Base-by-base conservation (phyloP, 1,140 invertebrate species). In the Drosophila lacertosa region DNA sequence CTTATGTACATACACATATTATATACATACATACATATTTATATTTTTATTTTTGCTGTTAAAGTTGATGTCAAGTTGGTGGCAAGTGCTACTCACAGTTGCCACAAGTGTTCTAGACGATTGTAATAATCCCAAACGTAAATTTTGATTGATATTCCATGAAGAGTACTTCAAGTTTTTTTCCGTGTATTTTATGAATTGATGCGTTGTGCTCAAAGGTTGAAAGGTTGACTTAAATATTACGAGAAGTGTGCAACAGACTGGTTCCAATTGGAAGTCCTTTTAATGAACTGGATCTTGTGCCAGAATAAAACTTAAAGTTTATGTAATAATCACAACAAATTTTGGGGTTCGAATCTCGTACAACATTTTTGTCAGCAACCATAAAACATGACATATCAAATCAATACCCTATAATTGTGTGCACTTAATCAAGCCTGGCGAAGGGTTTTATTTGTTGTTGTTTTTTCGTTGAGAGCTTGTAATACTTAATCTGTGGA, bases 31-130 rank as follows among this genome's bases (percentile, higher is more conserved):
- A 7, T 26, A 1, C 5, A 16, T 26, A 15, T 13, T 1, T 13
- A 2, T 13, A 4, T 35, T 18, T n/a, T 32, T 5, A 20, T 50
- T 50, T 45, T 22, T 9, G 10, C 15, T 18, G 20, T 32, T 10
- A 16, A 62, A 40, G 58, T 22, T n/a, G 48, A 47, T 65, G 44
- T 65, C 63, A 66, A 66, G 63, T 58, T 10, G 20, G 32, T 53
- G 26, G 16, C 33, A 35, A 35, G 50, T 35, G 50, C 29, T 20
- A 11, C 42, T 44, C 42, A 44, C 11, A n/a, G 9, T 29, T 26
- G 4, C 15, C 57, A 66, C 16, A 65, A 54, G 48, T 42, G 42
- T 26, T 42, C 29, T 37, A 39, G 33, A 47, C 22, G 35, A 53
- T 42, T 48, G 22, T 37, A 66, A 50, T 42, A 22, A 60, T 18